These are phyloP conservation scores for Caracal caracal DNA, from an alignment of 2,113 vertebrate species.

Conservation along the genomic window DNA sequence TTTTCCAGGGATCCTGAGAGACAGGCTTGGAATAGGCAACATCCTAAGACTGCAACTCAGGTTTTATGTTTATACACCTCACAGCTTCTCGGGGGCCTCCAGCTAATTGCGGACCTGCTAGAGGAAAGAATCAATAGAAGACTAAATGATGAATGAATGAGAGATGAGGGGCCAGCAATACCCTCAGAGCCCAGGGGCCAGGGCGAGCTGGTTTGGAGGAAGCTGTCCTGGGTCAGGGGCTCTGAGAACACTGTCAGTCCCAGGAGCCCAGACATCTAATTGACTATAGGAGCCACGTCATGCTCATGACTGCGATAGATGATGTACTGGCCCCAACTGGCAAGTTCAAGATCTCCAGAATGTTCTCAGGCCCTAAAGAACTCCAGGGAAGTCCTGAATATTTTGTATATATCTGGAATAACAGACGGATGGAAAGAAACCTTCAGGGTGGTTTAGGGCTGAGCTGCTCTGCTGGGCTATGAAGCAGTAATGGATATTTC, in stretches of 20 bases:
- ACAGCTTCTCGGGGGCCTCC: background rate
- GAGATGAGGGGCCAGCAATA: background rate
- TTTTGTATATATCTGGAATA: background rate
- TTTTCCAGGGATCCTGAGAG: background rate
- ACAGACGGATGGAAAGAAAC: background rate
- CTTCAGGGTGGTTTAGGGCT: background rate
- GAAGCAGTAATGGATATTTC: background rate
- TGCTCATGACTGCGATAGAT: background rate
- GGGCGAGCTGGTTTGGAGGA: background rate
- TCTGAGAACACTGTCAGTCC: background rate
- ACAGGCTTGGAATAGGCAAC: background rate
- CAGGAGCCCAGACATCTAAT: background rate
- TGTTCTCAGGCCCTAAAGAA: conserved; percentile 12
- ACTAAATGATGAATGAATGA: background rate
- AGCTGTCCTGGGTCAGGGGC: too few species aligned
- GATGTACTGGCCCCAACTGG: background rate
- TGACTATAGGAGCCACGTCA: background rate
- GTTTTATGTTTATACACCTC: background rate
- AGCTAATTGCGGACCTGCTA: background rate
- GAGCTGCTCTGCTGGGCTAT: background rate
- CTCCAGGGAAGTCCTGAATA: background rate
- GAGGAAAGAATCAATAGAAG: background rate
- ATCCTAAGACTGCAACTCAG: background rate
- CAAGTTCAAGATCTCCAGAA: conserved; percentile 26
- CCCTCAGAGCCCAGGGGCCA: background rate